Evolutionary conservation across 2,113 vertebrate species (phyloP).

Genomic region (Nothoprocta perdicaria): DNA sequence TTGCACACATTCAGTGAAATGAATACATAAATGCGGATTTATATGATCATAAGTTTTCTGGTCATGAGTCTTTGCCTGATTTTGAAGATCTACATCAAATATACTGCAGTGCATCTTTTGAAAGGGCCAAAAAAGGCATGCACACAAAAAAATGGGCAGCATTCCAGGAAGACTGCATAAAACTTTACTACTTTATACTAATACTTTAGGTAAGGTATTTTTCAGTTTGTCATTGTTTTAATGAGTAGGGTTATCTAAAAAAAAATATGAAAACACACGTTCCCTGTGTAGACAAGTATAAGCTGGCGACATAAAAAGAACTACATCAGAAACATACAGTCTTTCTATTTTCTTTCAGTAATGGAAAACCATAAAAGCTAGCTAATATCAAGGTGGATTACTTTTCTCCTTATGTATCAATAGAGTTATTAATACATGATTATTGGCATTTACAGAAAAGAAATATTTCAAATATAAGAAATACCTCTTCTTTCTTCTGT

Average conservation of each 20-base stretch:
- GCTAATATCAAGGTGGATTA: background rate
- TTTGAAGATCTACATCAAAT: background rate
- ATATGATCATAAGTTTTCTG: background rate
- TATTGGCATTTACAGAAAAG: background rate
- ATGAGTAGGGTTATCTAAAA: background rate
- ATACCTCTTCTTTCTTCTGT: background rate
- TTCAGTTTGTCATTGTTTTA: background rate
- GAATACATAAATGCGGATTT: background rate
- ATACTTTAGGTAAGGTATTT: background rate
- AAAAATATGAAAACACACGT: background rate
- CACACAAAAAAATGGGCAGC: background rate
- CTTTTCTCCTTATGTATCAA: background rate
- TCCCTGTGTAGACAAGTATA: background rate
- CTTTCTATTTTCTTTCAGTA: background rate
- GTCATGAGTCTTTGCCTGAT: background rate
- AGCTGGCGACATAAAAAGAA: background rate
- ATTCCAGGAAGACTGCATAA: background rate
- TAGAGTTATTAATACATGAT: background rate
- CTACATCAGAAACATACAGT: background rate
- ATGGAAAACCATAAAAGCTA: background rate
- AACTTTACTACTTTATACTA: accelerated
- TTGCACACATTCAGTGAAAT: background rate
- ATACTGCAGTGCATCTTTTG: background rate
- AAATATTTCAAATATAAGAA: background rate
- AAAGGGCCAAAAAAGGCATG: background rate